Evolutionary conservation across 2,797 vertebrate species (phyloP), one percentile per base, ranked within the genome.

Genomic region (Diceros bicornis): DNA sequence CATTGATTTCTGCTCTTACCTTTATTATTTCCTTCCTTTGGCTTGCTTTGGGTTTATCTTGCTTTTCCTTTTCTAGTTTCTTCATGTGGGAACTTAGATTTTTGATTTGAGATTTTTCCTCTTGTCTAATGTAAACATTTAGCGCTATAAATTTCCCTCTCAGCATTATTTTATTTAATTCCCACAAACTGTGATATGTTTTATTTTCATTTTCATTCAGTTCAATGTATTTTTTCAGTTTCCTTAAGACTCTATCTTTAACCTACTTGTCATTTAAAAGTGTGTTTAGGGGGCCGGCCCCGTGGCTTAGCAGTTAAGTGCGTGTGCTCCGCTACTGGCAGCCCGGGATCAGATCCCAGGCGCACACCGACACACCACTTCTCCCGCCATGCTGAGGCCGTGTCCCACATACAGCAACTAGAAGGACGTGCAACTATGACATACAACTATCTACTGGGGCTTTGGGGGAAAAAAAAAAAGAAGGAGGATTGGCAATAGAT

Each of bases 181-280:
- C 79, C 50, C 50, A 83, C 66, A 75, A 59, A 90, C 66, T 92
- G 59, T 32, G 16, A 77, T 37, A 47, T 17, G 59, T 8, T 85
- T n/a, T 62, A 47, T 57, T 92, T 75, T 66, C 34, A 59, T 57
- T 96, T 72, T 83, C 71, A 83, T 82, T 89, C 78, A 50, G 14
- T 62, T 71, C 47, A 72, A 44, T 61, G 17, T 34, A 29, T 75
- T 78, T 77, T 94, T 82, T 64, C 32, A 90, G 71, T 95, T 89
- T 32, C 55, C 12, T 69, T 68, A 57, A 68, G 68, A 95, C 12
- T 66, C 91, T 61, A 12, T 64, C 62, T 91, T 90, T 84, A 57
- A 89, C 4, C 61, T 9, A 57, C 1, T 44, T 59, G 66, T 78
- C 41, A 96, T 44, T 89, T 83, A 64, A 69, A 41, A 74, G 25